These are phyloP conservation scores for Potorous gilbertii DNA, from an alignment of 2,797 vertebrate species.

Conservation along the genomic window DNA sequence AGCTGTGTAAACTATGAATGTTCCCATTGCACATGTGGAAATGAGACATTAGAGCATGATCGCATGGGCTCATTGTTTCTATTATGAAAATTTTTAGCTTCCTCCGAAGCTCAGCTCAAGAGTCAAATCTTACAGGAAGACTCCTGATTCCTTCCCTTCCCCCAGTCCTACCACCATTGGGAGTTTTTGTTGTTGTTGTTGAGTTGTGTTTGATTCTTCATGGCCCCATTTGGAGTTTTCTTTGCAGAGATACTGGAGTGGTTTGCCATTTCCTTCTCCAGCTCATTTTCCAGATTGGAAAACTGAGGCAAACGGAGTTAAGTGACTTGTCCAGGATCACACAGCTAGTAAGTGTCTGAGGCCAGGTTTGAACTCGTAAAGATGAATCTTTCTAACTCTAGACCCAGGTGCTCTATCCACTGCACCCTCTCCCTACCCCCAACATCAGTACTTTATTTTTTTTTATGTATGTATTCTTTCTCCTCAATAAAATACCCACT, in stretches of 20 bases:
- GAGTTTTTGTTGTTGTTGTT: not conserved
- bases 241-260: not conserved
- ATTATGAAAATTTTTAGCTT: slow-evolving; percentile 18
- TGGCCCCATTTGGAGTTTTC: not conserved
- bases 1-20: not conserved
- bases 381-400: not conserved
- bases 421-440: not conserved
- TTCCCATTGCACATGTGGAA: slow-evolving; percentile 33
- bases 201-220: not conserved
- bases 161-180: accelerated
- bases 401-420: not conserved
- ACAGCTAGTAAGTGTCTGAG: not conserved
- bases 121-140: not conserved
- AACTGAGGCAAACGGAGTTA: not conserved
- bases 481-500: not conserved
- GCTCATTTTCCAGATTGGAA: not conserved
- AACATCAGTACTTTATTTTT: not conserved
- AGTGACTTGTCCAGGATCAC: not conserved
- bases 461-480: not conserved
- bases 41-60: slow-evolving; percentile 23
- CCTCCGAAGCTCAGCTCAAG: not conserved
- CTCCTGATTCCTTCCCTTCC: not conserved
- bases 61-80: not conserved
- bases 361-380: not conserved
- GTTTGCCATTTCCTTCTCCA: not conserved